Evolutionary conservation across 2,888 invertebrate species (phyloP).

Genomic region (Ethmia dodecea): DNA sequence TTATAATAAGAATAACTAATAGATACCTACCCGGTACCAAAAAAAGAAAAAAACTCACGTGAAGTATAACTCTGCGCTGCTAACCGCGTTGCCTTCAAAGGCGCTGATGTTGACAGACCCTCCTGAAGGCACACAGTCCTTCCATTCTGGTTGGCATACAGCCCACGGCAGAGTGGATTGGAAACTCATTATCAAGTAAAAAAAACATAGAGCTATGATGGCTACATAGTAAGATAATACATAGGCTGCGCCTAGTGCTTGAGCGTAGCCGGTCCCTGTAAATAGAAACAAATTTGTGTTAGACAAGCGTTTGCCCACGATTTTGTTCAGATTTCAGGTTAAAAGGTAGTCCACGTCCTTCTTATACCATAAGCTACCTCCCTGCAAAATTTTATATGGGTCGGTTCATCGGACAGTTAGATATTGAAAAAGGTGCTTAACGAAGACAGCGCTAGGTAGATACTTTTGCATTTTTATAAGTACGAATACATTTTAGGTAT

Average conservation of each 20-base stretch:
- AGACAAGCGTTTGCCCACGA: too few species aligned
- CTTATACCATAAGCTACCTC: too few species aligned
- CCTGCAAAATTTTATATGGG: too few species aligned
- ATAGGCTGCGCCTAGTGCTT: slow-evolving; percentile 79
- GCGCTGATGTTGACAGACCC: slow-evolving; percentile 29
- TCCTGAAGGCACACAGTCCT: slow-evolving; percentile 59
- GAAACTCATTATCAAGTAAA: slow-evolving; percentile 85
- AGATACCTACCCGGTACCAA: too few species aligned
- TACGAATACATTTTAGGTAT: too few species aligned
- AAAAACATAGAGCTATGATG: slow-evolving; percentile 84
- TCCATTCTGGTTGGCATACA: slow-evolving; percentile 79
- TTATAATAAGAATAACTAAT: too few species aligned
- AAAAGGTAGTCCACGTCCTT: too few species aligned
- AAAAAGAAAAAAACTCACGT: slow-evolving; percentile 55
- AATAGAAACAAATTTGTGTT: slow-evolving; percentile 8
- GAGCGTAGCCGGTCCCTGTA: slow-evolving; percentile 84
- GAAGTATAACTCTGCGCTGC: slow-evolving; percentile 79
- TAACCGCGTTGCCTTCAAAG: slow-evolving; percentile 37
- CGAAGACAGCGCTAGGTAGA: too few species aligned
- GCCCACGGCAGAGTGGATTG: slow-evolving; percentile 85
- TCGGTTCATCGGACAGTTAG: too few species aligned
- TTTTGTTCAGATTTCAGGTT: too few species aligned
- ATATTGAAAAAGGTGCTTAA: too few species aligned
- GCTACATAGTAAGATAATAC: slow-evolving; percentile 88
- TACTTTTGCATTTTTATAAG: too few species aligned